Evolutionary conservation across 1,140 invertebrate species (phyloP).

Genomic region (Drosophila littoralis): DNA sequence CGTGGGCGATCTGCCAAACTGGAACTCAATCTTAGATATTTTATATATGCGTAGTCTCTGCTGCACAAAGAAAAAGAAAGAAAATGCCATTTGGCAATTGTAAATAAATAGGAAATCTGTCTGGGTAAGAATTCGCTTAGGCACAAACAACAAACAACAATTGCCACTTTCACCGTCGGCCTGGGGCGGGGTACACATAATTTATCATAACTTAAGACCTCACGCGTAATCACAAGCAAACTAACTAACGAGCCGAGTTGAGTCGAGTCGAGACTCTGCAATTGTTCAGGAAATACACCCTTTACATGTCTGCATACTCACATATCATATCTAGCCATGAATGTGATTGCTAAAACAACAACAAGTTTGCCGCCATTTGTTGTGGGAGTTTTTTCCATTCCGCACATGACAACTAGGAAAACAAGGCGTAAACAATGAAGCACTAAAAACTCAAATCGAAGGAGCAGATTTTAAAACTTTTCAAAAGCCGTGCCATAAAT

Average conservation of each 20-base stretch:
- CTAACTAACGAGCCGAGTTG: not conserved
- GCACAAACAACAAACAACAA: slow-evolving; percentile 41
- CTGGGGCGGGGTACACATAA: slow-evolving; percentile 51
- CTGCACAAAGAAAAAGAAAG: slow-evolving; percentile 31
- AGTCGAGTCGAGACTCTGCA: slow-evolving; percentile 15
- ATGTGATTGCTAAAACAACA: slow-evolving; percentile 24
- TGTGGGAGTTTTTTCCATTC: slow-evolving; percentile 64
- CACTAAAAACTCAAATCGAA: slow-evolving; percentile 9
- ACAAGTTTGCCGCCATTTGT: slow-evolving; percentile 3
- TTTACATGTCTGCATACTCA: not conserved
- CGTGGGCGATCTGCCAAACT: slow-evolving; percentile 9
- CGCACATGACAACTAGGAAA: slow-evolving; percentile 73
- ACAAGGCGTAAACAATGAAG: slow-evolving; percentile 23
- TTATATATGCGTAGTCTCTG: slow-evolving; percentile 27
- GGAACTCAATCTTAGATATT: slow-evolving; percentile 10
- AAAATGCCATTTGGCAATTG: slow-evolving; percentile 54
- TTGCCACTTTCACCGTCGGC: slow-evolving; percentile 65
- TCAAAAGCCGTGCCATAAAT: slow-evolving; percentile 5
- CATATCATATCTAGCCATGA: slow-evolving; percentile 20
- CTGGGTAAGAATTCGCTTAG: slow-evolving; percentile 64
- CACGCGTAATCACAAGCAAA: slow-evolving; percentile 37
- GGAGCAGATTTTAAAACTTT: slow-evolving; percentile 17
- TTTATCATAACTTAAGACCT: slow-evolving; percentile 69
- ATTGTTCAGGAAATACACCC: slow-evolving; percentile 50
- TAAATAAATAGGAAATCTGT: slow-evolving; percentile 68